These are phyloP conservation scores for Stomorhina lunata DNA, from an alignment of 2,888 invertebrate species.

Conservation along the genomic window DNA sequence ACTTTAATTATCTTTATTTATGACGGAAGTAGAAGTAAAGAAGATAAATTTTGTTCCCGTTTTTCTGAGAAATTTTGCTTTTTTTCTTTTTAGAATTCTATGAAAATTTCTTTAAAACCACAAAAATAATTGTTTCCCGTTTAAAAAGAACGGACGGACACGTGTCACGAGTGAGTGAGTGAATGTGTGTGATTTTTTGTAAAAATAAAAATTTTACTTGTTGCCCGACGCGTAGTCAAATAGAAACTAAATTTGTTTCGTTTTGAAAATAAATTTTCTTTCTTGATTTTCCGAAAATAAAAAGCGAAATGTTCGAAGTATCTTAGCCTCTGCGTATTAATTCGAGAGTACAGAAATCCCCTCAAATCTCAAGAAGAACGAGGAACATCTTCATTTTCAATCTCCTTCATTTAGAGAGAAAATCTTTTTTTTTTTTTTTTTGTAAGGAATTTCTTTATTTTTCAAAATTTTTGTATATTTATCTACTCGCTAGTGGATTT, in stretches of 20 bases:
- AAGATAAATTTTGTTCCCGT: not conserved
- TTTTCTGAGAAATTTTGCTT: not conserved
- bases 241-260: constrained; percentile 71
- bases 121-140: constrained; percentile 17
- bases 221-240: constrained; percentile 77
- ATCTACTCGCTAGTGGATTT: constrained; percentile 5
- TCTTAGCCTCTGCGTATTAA: constrained; percentile 35
- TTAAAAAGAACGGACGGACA: not conserved
- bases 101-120: not conserved
- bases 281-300: constrained; percentile 54
- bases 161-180: not conserved
- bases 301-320: constrained; percentile 18
- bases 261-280: constrained; percentile 51
- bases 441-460: constrained; percentile 37
- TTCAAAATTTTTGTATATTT: constrained; percentile 33
- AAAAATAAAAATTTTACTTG: constrained; percentile 44
- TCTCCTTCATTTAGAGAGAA: constrained; percentile 1
- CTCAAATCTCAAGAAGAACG: not conserved
- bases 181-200: not conserved
- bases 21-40: too few relatives aligned
- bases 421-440: not conserved
- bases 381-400: constrained; percentile 31
- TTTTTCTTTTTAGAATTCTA: not conserved
- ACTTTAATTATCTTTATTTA: too few relatives aligned
- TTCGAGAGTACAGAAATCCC: constrained; percentile 30